Percentiles rank a stretch among this genome's conserved stretches.
phyloP scores from a whole-genome alignment of 2,113 vertebrate genomes.

The Telmatochromis sp. region DNA sequence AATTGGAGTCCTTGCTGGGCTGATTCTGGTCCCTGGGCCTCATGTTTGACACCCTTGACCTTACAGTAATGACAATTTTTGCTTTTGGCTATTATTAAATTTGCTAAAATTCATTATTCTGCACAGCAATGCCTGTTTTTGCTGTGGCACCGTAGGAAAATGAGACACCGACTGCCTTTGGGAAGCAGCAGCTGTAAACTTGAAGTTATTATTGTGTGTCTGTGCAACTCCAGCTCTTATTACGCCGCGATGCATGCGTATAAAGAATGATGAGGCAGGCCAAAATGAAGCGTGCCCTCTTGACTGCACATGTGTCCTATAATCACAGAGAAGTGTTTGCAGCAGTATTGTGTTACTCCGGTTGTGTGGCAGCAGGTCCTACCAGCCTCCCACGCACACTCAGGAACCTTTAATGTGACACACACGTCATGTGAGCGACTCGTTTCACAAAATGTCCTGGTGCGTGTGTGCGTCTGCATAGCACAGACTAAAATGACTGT shows the following conservation, averaged over 20 bases:
- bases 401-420: neutral
- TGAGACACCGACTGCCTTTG: neutral
- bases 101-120: neutral
- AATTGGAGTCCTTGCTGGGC: neutral
- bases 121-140: neutral
- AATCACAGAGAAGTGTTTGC: neutral
- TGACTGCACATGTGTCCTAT: neutral
- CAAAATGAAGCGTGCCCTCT: neutral
- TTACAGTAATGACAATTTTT: neutral
- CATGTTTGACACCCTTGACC: neutral
- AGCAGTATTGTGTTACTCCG: conserved; percentile 19
- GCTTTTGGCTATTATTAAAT: neutral
- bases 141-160: neutral
- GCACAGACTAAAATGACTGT: neutral
- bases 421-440: neutral
- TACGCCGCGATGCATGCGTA: neutral
- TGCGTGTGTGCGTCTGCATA: neutral
- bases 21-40: neutral
- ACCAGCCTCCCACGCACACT: conserved; percentile 19
- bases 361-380: neutral
- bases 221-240: neutral
- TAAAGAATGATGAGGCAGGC: neutral
- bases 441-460: neutral
- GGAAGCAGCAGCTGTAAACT: neutral
- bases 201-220: neutral